Percentiles rank a stretch among this genome's conserved stretches.
These are phyloP conservation scores for Spinibarbus caldwelli DNA, from an alignment of 2,797 vertebrate species.

Conservation along the genomic window DNA sequence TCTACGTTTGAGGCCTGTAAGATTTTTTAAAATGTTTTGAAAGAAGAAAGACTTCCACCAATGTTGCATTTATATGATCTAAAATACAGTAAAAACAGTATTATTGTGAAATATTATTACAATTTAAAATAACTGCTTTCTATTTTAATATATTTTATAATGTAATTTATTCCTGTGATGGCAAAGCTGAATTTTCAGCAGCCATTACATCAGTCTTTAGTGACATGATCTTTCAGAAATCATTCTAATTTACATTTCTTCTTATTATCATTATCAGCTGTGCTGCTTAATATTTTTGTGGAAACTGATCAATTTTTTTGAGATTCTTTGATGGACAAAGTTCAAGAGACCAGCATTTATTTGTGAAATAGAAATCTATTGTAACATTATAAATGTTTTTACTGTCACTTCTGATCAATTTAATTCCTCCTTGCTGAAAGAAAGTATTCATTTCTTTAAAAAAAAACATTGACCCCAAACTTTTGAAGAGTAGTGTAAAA, in stretches of 20 bases:
- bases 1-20: neutral
- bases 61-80: neutral
- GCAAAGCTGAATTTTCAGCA: neutral
- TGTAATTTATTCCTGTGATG: neutral
- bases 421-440: neutral
- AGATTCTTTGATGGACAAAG: neutral
- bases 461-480: neutral
- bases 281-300: neutral
- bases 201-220: neutral
- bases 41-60: neutral
- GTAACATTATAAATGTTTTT: neutral
- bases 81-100: neutral
- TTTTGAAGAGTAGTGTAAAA: neutral
- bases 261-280: neutral
- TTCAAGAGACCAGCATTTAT: neutral
- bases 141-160: neutral
- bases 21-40: too few relatives aligned
- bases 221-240: neutral
- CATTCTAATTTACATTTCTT: neutral
- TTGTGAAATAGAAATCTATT: neutral
- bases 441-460: neutral
- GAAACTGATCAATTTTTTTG: too few relatives aligned
- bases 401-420: neutral
- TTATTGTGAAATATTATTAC: neutral
- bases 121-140: neutral